Evolutionary conservation across 2,797 vertebrate genomes (phyloP).

Genomic region (Morelia viridis): DNA sequence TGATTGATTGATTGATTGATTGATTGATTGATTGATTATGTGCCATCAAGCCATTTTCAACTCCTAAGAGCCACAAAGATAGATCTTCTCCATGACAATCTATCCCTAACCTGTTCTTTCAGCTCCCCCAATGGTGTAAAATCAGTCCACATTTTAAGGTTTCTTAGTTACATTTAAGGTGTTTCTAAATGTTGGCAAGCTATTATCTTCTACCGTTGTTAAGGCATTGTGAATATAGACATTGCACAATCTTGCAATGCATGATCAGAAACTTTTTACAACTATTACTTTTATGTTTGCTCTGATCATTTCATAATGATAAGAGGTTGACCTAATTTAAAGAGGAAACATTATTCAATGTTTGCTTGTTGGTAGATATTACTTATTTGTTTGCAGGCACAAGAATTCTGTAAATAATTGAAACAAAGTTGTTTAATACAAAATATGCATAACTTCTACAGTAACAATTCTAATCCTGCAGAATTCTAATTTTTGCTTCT

Average conservation of each 20-base stretch:
- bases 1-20: too few species aligned
- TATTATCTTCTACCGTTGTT: neutral
- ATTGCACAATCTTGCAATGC: neutral
- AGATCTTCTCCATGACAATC: too few species aligned
- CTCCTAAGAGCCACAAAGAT: too few species aligned
- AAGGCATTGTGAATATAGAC: neutral
- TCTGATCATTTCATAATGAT: neutral
- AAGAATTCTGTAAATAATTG: neutral
- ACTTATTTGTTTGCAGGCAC: neutral
- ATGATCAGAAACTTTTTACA: neutral
- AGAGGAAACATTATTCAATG: neutral
- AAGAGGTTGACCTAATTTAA: neutral
- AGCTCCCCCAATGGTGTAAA: too few species aligned
- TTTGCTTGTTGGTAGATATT: neutral
- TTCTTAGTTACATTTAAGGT: neutral
- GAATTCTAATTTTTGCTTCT: neutral
- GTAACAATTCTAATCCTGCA: conserved; percentile 5
- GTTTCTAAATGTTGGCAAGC: neutral
- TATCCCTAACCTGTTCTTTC: too few species aligned
- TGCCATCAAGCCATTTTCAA: too few species aligned
- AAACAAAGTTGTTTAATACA: conserved; percentile 17
- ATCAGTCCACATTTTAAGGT: too few species aligned
- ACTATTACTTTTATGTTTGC: conserved; percentile 23
- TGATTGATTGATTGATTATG: too few species aligned
- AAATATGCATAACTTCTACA: conserved; percentile 41